A percentile compares a stretch with the other conserved stretches of the same genome.
phyloP scores from a whole-genome alignment of 2,888 invertebrate genomes.

The Camptogramma bilineatum region DNA sequence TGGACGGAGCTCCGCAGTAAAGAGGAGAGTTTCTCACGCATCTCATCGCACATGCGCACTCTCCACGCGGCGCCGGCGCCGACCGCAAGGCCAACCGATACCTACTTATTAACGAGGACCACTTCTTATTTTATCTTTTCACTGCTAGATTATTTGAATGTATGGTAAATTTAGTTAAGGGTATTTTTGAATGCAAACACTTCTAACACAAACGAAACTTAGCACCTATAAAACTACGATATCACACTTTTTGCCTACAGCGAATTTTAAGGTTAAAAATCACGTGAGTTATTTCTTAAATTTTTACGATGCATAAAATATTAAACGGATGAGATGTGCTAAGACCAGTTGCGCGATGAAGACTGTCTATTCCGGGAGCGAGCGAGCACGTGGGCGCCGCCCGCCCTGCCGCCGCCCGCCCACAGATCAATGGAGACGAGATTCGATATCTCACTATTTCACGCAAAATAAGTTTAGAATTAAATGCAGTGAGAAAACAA shows the following conservation, averaged over 20 bases:
- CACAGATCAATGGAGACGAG: constrained; percentile 78
- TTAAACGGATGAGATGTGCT: constrained; percentile 55
- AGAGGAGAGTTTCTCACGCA: constrained; percentile 78
- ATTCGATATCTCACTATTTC: constrained; percentile 64
- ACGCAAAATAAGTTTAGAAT: constrained; percentile 9
- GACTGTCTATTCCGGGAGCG: constrained; percentile 81
- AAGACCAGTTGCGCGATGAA: constrained; percentile 65
- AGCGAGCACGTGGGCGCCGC: constrained; percentile 78
- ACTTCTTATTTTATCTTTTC: neutral
- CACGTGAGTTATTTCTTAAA: constrained; percentile 36
- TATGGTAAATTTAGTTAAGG: neutral
- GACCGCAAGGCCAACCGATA: constrained; percentile 27
- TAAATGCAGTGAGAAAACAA: neutral
- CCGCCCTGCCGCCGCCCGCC: constrained; percentile 64
- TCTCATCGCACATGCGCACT: constrained; percentile 77
- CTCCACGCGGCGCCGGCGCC: constrained; percentile 44
- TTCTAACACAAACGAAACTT: neutral
- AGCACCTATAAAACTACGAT: constrained; percentile 21
- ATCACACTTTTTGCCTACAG: constrained; percentile 20
- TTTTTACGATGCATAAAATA: constrained; percentile 46
- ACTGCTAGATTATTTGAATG: neutral
- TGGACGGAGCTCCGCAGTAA: constrained; percentile 71
- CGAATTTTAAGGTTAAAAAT: constrained; percentile 15
- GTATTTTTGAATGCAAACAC: neutral
- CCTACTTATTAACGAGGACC: neutral